Conservation (phyloP, 2,888 invertebrate species). For the Xestia xanthographa region DNA sequence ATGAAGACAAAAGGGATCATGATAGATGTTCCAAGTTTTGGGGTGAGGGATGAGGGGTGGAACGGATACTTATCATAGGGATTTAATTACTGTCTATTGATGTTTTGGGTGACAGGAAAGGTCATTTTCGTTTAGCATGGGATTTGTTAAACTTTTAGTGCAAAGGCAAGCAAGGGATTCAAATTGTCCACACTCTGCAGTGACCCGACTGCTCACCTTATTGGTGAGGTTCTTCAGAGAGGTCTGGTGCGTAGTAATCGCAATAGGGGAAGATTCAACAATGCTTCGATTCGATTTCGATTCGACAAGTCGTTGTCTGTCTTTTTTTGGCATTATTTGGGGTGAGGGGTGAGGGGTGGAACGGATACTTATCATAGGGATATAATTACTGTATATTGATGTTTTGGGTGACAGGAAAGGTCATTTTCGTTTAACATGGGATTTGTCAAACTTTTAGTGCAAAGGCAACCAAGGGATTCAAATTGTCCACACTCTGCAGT, state of each 20-base stretch:
- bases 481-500: neutral
- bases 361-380: neutral
- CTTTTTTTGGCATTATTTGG: no score
- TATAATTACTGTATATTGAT: constrained; percentile 42
- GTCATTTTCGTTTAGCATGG: neutral
- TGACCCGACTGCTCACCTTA: neutral
- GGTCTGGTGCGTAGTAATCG: no score
- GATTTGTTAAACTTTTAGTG: neutral
- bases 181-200: neutral
- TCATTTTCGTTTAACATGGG: neutral
- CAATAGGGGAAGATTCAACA: no score
- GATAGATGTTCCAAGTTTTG: constrained; percentile 47
- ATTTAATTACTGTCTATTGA: constrained; percentile 40
- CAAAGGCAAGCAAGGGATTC: neutral
- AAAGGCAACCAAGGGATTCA: neutral
- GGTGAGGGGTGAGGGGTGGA: constrained; percentile 6
- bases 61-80: neutral
- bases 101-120: neutral
- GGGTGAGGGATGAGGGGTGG: neutral
- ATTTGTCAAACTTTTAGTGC: neutral
- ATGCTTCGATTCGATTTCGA: no score
- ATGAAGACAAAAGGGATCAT: constrained; percentile 39
- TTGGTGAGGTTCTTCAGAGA: neutral
- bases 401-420: neutral
- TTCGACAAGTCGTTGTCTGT: no score